Base-by-base conservation (phyloP, 1,140 invertebrate genomes). In the Bombus turneri region DNA sequence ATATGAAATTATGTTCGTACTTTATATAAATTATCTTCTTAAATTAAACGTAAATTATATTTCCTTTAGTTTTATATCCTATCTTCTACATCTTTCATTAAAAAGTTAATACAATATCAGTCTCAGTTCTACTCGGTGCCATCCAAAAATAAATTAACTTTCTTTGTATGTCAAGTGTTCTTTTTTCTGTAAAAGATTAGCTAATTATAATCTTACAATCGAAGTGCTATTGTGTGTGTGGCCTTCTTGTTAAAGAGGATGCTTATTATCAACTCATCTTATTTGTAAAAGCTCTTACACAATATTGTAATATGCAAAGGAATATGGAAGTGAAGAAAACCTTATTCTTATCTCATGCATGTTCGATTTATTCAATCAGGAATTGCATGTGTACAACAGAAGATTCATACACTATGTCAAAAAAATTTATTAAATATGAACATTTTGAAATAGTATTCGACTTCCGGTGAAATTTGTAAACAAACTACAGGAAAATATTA, bases 351-450 rank as follows among this genome's bases (percentile, higher is more conserved):
- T 86, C 76, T 81, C 78, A 86, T 88, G 83, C 86, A 89, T 90
- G 87, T 93, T 92, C 90, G 85, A 87, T 93, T 94, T 93, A 94
- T 94, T 94, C 87, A 93, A 91, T 90, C 87, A 94, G 90, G 88
- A 89, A 91, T 93, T 87, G 90, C 91, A 93, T 93, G 91, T 94
- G 91, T 94, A 94, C 91, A 94, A 93, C 91, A 91, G 82, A 88
- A 92, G 88, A 89, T 91, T 88, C 84, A 90, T 94, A 92, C 92
- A 94, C 83, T 86, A 87, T 87, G 86, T 92, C 89, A 72, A 90
- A 89, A 43, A 85, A 91, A 75, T 72, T 66, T 41, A 82, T 69
- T 85, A 68, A 86, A 86, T 74, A 41, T 69, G 39, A 80, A 81
- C 31, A 77, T 79, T 71, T 83, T 83, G 28, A 86, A 87, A 10